Conservation (phyloP, 2,888 invertebrate species). For the Ptilodon capucinus region DNA sequence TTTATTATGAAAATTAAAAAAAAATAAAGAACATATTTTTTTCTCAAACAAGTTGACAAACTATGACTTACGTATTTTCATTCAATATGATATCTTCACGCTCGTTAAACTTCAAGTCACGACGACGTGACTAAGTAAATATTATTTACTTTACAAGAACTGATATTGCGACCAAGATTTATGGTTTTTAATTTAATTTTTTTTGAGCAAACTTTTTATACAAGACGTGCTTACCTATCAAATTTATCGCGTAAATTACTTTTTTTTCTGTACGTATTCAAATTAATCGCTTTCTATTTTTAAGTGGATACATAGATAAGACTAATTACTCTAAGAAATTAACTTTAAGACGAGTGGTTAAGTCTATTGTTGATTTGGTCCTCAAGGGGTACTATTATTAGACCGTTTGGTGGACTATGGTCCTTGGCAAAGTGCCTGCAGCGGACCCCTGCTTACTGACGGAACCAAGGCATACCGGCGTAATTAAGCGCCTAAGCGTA, state of each 20-base stretch:
- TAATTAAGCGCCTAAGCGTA: too few species aligned
- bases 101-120: conserved; percentile 1
- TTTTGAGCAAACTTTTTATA: conserved; percentile 17
- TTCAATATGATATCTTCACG: background rate
- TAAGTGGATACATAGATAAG: background rate
- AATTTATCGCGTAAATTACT: conserved; percentile 34
- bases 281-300: background rate
- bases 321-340: too few species aligned
- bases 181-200: conserved; percentile 36
- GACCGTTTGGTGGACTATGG: too few species aligned
- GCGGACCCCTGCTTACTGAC: too few species aligned
- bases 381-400: too few species aligned
- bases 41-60: background rate
- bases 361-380: too few species aligned
- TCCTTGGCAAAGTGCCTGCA: too few species aligned
- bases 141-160: conserved; percentile 14
- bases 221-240: conserved; percentile 25
- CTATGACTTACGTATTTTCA: background rate
- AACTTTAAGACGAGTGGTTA: too few species aligned
- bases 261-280: conserved; percentile 22
- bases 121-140: conserved; percentile 5
- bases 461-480: too few species aligned
- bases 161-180: conserved; percentile 19
- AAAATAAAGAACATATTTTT: background rate
- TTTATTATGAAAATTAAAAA: background rate